These are phyloP conservation scores for Nudaria mundana DNA, from an alignment of 2,888 invertebrate genomes.

Conservation along the genomic window DNA sequence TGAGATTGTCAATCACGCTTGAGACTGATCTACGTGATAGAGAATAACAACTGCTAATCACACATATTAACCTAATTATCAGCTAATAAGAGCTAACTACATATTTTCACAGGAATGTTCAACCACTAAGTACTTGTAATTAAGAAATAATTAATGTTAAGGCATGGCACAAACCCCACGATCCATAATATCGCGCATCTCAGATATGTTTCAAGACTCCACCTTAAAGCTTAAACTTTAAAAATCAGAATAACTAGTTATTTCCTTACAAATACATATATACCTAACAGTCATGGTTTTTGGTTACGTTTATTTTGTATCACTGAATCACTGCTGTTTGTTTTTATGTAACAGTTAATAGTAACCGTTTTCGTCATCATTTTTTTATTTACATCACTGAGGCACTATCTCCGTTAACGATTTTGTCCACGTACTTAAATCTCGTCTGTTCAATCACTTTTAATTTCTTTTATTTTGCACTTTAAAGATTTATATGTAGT, in stretches of 20 bases:
- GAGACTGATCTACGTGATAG: background rate
- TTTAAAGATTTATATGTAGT: no score
- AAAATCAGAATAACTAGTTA: conserved; percentile 17
- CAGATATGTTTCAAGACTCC: conserved; percentile 58
- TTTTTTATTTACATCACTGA: no score
- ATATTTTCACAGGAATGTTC: conserved; percentile 35
- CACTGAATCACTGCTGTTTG: background rate
- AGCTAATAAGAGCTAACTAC: conserved; percentile 25
- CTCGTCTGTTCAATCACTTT: no score
- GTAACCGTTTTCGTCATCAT: no score
- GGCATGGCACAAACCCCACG: conserved; percentile 49
- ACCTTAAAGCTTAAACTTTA: conserved; percentile 57
- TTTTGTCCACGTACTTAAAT: no score
- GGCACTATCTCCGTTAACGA: no score
- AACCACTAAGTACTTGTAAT: conserved; percentile 32
- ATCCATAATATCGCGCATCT: conserved; percentile 35
- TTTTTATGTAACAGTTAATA: no score
- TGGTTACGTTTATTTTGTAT: conserved; percentile 2
- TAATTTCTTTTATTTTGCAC: no score
- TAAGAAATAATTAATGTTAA: conserved; percentile 36
- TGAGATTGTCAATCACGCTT: conserved; percentile 12
- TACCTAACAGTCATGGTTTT: no score
- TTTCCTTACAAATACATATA: conserved; percentile 3
- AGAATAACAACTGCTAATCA: conserved; percentile 14
- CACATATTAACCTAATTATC: conserved; percentile 22